phyloP scores from a whole-genome alignment of 2,888 invertebrate genomes.

The Silvanus unidentatus region DNA sequence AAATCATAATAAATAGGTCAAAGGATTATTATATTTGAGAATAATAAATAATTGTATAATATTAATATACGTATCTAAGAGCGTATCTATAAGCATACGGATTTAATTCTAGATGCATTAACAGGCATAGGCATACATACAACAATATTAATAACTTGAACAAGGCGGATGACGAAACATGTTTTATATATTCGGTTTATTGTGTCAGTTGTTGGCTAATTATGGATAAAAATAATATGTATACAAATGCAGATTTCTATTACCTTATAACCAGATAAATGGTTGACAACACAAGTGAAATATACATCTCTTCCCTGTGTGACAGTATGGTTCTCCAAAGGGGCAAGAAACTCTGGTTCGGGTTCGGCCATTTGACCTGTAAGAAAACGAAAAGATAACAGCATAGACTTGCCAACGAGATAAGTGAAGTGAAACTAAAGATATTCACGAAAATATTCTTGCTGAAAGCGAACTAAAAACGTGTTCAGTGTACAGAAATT shows the following conservation, averaged over 20 bases:
- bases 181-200: no score
- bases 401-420: slow-evolving; percentile 38
- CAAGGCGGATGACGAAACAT: no score
- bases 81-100: no score
- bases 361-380: slow-evolving; percentile 64
- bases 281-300: slow-evolving; percentile 87
- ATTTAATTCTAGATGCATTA: no score
- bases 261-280: slow-evolving; percentile 83
- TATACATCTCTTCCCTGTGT: slow-evolving; percentile 81
- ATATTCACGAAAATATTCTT: slow-evolving; percentile 43
- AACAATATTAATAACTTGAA: no score
- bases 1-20: no score
- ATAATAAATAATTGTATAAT: no score
- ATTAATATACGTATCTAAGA: no score
- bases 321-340: slow-evolving; percentile 80
- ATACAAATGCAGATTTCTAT: not conserved
- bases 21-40: no score
- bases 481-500: slow-evolving; percentile 42
- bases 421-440: slow-evolving; percentile 46
- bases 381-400: slow-evolving; percentile 33
- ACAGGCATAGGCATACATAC: no score
- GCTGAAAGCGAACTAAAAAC: slow-evolving; percentile 41
- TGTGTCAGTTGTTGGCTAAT: no score
- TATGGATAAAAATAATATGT: no score
- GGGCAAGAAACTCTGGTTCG: slow-evolving; percentile 77